These are phyloP conservation scores for Crotalus viridis DNA, from an alignment of 2,113 vertebrate species.

Conservation along the genomic window DNA sequence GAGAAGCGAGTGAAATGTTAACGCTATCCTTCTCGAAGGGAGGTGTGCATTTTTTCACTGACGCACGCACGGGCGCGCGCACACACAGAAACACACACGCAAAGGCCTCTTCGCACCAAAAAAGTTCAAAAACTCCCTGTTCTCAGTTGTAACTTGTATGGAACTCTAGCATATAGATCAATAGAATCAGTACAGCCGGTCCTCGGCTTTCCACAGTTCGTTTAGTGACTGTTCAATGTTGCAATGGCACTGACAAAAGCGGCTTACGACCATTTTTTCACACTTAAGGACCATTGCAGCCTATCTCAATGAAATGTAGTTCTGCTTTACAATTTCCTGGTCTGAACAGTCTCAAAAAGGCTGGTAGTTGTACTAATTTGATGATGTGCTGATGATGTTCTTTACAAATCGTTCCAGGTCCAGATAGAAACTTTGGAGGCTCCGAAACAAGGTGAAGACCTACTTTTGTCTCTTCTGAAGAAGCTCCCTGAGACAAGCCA, in stretches of 20 bases:
- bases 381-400: slow-evolving; percentile 19
- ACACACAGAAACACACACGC: no score
- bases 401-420: slow-evolving; percentile 49
- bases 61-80: no score
- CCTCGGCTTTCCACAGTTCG: no score
- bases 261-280: no score
- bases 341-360: neutral
- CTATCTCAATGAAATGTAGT: neutral
- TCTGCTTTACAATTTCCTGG: neutral
- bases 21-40: neutral
- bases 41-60: neutral
- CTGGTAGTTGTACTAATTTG: neutral
- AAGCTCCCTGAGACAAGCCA: slow-evolving; percentile 51
- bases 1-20: neutral
- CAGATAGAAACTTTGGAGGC: slow-evolving; percentile 48
- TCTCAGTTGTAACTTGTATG: neutral
- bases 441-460: slow-evolving; percentile 51
- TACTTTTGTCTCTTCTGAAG: slow-evolving; percentile 55
- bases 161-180: neutral
- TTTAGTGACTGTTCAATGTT: no score
- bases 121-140: no score
- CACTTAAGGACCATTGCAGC: no score
- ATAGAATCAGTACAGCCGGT: no score
- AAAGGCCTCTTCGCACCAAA: no score
- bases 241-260: no score